phyloP scores from a whole-genome alignment of 2,888 invertebrate genomes.

The Ommatoiulus sabulosus region DNA sequence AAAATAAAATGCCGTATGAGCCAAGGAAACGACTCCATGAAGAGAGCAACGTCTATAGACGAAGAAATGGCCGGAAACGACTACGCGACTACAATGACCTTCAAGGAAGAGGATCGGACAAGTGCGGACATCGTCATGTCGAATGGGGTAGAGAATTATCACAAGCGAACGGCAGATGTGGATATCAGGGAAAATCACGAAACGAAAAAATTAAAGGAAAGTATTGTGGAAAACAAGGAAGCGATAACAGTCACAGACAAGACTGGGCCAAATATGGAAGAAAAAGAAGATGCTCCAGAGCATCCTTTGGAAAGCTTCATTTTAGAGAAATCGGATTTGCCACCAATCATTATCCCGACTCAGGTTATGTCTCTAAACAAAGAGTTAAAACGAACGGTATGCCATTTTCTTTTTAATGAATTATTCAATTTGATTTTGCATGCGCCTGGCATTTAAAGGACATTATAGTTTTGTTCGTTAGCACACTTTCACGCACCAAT shows the following conservation, averaged over 20 bases:
- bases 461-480: not conserved
- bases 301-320: slow-evolving; percentile 8
- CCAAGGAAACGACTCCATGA: not conserved
- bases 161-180: not conserved
- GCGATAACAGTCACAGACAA: not conserved
- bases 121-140: not conserved
- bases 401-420: slow-evolving; percentile 11
- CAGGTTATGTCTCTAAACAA: not conserved
- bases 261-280: not conserved
- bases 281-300: not conserved
- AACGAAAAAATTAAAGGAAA: slow-evolving; percentile 42
- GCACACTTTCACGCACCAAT: not conserved
- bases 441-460: not conserved
- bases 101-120: not conserved
- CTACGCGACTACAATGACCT: not conserved
- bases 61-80: slow-evolving; percentile 14
- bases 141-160: not conserved
- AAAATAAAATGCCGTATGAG: slow-evolving; percentile 51
- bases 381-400: slow-evolving; percentile 23
- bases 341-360: not conserved
- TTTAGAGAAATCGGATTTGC: slow-evolving; percentile 29
- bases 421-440: not conserved
- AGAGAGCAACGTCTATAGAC: not conserved
- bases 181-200: not conserved
- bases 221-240: not conserved